Conservation (phyloP, 2,797 vertebrate species). For the Myripristis jacobus region DNA sequence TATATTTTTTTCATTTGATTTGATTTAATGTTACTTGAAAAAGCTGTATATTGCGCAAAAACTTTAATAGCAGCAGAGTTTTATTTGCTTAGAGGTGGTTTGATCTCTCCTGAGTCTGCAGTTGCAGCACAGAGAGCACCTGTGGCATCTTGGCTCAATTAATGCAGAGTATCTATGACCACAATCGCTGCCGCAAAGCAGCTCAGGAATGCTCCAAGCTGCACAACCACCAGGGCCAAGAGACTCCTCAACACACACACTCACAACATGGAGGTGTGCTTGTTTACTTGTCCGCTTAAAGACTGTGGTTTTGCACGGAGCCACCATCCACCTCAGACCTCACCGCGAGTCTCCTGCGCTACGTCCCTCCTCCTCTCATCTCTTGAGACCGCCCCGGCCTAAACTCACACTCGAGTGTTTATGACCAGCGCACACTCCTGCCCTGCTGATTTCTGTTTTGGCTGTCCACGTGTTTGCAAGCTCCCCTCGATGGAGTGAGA, state of each 20-base stretch:
- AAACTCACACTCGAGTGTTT: constrained; percentile 30
- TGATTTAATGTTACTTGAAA: no score
- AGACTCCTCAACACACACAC: constrained; percentile 55
- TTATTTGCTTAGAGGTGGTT: no score
- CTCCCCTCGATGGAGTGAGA: background rate
- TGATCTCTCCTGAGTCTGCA: no score
- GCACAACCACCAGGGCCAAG: constrained; percentile 39
- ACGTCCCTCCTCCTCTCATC: background rate
- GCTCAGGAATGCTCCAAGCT: constrained; percentile 66
- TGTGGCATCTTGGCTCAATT: constrained; percentile 41
- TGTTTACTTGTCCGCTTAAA: constrained; percentile 41
- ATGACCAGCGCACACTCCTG: background rate
- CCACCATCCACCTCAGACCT: constrained; percentile 12
- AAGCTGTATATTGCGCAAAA: no score
- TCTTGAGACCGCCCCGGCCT: background rate
- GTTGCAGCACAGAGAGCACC: constrained; percentile 30
- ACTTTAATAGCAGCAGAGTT: no score
- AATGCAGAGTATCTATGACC: constrained; percentile 38
- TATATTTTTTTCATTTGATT: no score
- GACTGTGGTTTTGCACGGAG: constrained; percentile 19
- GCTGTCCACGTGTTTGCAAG: constrained; percentile 22
- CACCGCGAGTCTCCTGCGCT: background rate
- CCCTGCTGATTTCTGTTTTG: constrained; percentile 27
- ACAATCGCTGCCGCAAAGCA: constrained; percentile 56
- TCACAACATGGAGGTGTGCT: constrained; percentile 36